Conservation (phyloP, 1,140 invertebrate species). For the Lerema accius region DNA sequence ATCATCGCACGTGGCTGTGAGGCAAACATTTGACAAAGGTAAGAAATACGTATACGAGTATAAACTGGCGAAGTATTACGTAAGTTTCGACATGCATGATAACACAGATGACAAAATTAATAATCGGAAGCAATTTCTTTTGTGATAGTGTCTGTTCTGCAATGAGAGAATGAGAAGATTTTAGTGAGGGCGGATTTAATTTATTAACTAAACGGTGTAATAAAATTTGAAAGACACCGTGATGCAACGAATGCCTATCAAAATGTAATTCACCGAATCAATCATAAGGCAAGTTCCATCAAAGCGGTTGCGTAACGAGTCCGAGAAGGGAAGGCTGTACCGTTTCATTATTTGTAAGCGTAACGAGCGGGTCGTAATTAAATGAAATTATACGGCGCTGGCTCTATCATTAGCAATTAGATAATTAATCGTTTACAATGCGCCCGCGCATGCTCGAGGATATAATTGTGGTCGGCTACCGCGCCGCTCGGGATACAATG, state of each 20-base stretch:
- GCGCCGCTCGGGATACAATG: slow-evolving; percentile 11
- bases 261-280: slow-evolving; percentile 24
- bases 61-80: too few relatives aligned
- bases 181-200: neutral
- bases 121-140: too few relatives aligned
- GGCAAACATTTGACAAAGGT: too few relatives aligned
- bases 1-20: too few relatives aligned
- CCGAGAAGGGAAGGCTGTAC: slow-evolving; percentile 6
- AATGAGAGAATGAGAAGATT: too few relatives aligned
- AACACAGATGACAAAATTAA: too few relatives aligned
- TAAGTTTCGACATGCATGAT: too few relatives aligned
- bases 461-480: slow-evolving; percentile 11
- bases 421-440: slow-evolving; percentile 30
- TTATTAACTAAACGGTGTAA: neutral
- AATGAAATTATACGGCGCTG: slow-evolving; percentile 24
- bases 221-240: neutral
- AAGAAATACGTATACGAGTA: too few relatives aligned
- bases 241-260: neutral
- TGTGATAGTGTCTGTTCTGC: too few relatives aligned
- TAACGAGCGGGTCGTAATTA: slow-evolving; percentile 28
- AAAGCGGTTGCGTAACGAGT: slow-evolving; percentile 16
- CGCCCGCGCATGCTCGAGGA: slow-evolving; percentile 1
- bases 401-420: slow-evolving; percentile 30
- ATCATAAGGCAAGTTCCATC: slow-evolving; percentile 20
- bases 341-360: slow-evolving; percentile 33